Percentiles rank a stretch among this genome's conserved stretches.
phyloP scores from a whole-genome alignment of 2,797 vertebrate genomes.

The Siniperca scherzeri region DNA sequence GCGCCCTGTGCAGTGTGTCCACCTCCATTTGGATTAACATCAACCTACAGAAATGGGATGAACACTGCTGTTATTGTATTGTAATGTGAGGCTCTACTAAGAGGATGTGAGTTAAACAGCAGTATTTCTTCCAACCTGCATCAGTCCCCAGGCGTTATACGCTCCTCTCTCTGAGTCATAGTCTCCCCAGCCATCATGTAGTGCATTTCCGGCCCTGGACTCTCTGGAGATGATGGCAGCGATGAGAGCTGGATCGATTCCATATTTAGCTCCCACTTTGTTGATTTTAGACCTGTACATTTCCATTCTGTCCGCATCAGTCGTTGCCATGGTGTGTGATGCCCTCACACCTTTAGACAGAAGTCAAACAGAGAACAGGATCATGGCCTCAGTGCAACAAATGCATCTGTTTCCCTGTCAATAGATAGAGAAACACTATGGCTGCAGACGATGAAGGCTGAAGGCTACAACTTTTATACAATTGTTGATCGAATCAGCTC shows the following conservation, averaged over 20 bases:
- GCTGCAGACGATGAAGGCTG: background rate
- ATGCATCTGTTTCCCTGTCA: background rate
- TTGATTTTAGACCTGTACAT: constrained; percentile 50
- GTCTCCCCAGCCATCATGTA: constrained; percentile 42
- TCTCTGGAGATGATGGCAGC: constrained; percentile 79
- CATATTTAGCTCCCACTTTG: fast-evolving
- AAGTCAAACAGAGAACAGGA: constrained; percentile 1
- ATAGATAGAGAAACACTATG: background rate
- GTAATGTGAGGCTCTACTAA: background rate
- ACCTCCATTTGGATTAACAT: constrained; percentile 37
- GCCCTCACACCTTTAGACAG: background rate
- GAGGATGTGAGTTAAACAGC: background rate
- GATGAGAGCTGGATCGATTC: constrained; percentile 61
- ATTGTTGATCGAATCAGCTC: background rate
- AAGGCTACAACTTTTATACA: no score
- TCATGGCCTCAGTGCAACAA: background rate
- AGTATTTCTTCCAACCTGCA: constrained; percentile 66
- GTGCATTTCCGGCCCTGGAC: constrained; percentile 66
- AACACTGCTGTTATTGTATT: background rate
- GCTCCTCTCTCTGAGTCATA: fast-evolving
- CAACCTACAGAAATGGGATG: constrained; percentile 46
- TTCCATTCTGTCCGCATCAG: constrained; percentile 50
- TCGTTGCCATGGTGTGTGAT: constrained; percentile 42
- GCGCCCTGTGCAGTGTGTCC: background rate
- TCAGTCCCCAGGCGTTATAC: constrained; percentile 58